phyloP scores from a whole-genome alignment of 2,113 vertebrate species.

The Centropristis striata region DNA sequence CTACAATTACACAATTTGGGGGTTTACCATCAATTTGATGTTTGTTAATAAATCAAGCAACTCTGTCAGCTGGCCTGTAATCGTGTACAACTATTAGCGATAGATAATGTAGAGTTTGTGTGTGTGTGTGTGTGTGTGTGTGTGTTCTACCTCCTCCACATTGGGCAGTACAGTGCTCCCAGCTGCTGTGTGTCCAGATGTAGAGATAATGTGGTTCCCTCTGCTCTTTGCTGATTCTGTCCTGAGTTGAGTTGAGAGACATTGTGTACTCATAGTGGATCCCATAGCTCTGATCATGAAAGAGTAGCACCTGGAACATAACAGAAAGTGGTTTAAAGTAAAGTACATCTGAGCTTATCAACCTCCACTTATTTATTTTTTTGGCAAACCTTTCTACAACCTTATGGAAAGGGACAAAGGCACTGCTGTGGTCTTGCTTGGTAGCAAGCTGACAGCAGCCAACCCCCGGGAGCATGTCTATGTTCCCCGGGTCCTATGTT shows the following conservation, averaged over 20 bases:
- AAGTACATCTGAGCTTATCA: neutral
- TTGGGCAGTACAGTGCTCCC: slow-evolving; percentile 94
- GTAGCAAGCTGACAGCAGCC: no score
- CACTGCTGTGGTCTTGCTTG: no score
- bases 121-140: neutral
- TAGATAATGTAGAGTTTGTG: no score
- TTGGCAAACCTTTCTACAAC: no score
- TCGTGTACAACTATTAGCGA: no score
- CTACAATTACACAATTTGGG: no score
- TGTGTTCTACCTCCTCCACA: slow-evolving; percentile 93
- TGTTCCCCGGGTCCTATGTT: no score
- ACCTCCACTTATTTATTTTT: slow-evolving; percentile 48
- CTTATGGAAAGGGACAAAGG: no score
- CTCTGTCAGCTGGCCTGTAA: no score
- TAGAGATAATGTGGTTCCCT: slow-evolving; percentile 90
- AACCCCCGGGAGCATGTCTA: no score
- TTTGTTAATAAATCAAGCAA: no score
- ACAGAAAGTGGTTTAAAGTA: neutral
- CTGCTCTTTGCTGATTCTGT: slow-evolving; percentile 83
- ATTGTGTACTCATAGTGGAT: slow-evolving; percentile 98
- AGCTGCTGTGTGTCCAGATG: slow-evolving; percentile 97
- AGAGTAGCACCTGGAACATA: slow-evolving; percentile 91
- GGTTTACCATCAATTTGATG: no score
- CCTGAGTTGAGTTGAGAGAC: slow-evolving; percentile 89
- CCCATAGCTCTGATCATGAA: slow-evolving; percentile 96